These are phyloP conservation scores for Axea sp. DNA, from an alignment of 2,888 invertebrate species.

Conservation along the genomic window DNA sequence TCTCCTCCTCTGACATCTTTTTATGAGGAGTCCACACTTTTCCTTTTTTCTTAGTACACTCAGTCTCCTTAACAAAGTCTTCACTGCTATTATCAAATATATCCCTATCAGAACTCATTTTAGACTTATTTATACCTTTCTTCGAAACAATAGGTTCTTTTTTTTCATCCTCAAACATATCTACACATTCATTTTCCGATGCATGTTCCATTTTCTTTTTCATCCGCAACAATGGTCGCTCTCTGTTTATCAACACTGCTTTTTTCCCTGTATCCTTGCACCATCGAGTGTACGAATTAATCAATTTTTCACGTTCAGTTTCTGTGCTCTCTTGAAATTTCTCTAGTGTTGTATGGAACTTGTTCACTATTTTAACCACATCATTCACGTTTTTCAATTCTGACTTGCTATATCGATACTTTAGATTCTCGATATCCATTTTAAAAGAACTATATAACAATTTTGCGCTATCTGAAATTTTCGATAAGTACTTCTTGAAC, in stretches of 20 bases:
- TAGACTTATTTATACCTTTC: neutral
- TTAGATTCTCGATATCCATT: conserved; percentile 47
- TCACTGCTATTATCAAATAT: conserved; percentile 21
- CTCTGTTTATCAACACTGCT: conserved; percentile 6
- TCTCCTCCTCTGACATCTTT: neutral
- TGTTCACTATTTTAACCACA: conserved; percentile 27
- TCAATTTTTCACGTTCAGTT: conserved; percentile 31
- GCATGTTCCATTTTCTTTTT: neutral
- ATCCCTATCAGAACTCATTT: conserved; percentile 16
- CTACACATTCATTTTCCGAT: neutral
- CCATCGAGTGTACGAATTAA: conserved; percentile 17
- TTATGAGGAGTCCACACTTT: conserved; percentile 13
- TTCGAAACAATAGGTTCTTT: neutral
- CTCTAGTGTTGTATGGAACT: conserved; percentile 19
- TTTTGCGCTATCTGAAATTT: conserved; percentile 24
- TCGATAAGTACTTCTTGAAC: conserved; percentile 34
- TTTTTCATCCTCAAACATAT: neutral
- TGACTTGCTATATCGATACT: conserved; percentile 37
- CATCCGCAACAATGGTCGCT: neutral
- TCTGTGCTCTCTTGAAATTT: conserved; percentile 17
- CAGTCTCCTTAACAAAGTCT: conserved; percentile 2
- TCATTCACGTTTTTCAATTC: conserved; percentile 49
- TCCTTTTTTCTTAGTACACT: conserved; percentile 10
- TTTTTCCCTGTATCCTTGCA: conserved; percentile 38
- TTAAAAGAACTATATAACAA: conserved; percentile 39